Evolutionary conservation across 2,888 invertebrate genomes (phyloP).

Genomic region (Lobophora halterata): DNA sequence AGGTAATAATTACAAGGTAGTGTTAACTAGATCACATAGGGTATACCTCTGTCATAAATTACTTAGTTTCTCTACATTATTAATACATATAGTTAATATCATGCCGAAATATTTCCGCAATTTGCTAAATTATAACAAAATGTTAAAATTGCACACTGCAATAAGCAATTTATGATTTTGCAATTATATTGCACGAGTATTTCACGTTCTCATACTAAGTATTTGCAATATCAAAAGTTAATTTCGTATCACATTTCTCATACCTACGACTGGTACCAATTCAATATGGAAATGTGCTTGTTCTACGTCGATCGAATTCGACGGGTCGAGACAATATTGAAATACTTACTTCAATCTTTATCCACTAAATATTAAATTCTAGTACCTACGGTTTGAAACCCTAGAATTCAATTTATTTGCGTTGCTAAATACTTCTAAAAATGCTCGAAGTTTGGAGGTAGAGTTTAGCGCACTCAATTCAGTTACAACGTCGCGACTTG

Average conservation of each 20-base stretch:
- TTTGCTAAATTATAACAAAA: slow-evolving; percentile 6
- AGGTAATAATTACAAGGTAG: too few species aligned
- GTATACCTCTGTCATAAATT: too few species aligned
- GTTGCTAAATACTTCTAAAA: too few species aligned
- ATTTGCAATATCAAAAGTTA: slow-evolving; percentile 1
- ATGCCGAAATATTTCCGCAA: slow-evolving; percentile 4
- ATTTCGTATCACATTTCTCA: slow-evolving; percentile 14
- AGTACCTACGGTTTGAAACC: background rate
- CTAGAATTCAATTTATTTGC: too few species aligned
- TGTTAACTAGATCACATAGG: too few species aligned
- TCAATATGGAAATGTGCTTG: slow-evolving; percentile 15
- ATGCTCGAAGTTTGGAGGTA: too few species aligned
- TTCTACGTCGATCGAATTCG: slow-evolving; percentile 11
- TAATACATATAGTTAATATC: background rate
- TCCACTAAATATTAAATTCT: slow-evolving; percentile 9
- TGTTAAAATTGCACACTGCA: slow-evolving; percentile 7
- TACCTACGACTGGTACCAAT: slow-evolving; percentile 5
- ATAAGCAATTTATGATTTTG: slow-evolving; percentile 13
- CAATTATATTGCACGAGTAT: slow-evolving; percentile 10
- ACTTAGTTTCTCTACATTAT: background rate
- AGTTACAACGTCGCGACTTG: too few species aligned
- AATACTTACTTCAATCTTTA: slow-evolving; percentile 20
- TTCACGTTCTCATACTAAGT: slow-evolving; percentile 1
- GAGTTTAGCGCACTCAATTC: too few species aligned
- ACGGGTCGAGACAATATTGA: slow-evolving; percentile 20